Base-by-base conservation (phyloP, 2,113 vertebrate species). In the Corvus hawaiiensis region DNA sequence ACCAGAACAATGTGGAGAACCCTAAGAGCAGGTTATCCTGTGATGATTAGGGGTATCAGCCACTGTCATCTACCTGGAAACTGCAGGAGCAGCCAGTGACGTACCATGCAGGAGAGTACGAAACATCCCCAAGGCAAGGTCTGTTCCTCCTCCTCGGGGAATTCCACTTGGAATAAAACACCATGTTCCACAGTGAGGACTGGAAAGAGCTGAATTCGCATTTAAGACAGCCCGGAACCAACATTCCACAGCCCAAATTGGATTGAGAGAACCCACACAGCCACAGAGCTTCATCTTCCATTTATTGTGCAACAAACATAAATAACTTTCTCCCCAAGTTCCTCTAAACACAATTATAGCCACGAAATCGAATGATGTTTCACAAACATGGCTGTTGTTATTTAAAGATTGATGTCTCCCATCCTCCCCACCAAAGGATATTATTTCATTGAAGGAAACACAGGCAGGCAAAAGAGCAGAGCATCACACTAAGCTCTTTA, bases 221-320 rank as follows among this genome's bases (percentile, higher is more conserved):
- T 39, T 39, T 19, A 55, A 24, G 51, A 18, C 9, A 15, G 6
- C 30, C 4, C 3, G 0, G 20, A 75, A 51, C 10, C 30, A 22
- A 58, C 3, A 5, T 19, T 13, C 3, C 11, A 3, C 3, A 16
- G 8, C 32, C 20, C 59, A 62, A 77, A 88, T 0, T 6, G 33
- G 39, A 55, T 39, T 43, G 3, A 85, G 58, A 83, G 43, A 87
- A 63, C 3, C 21, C 68, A 91, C 81, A n/a, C 76, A 52, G 84
- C 30, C 71, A 48, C 56, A 55, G 67, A 87, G 62, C 52, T 58
- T 67, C 18, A 89, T 75, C 66, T 84, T 46, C 33, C 14, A 32
- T 97, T 97, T 97, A 97, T 97, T 97, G 90, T 68, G 91, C 94
- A 84, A 91, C 48, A 84, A 80, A 63, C 37, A 18, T 32, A 46